phyloP scores from a whole-genome alignment of 2,888 invertebrate species.

The Hoplodrina blanda region DNA sequence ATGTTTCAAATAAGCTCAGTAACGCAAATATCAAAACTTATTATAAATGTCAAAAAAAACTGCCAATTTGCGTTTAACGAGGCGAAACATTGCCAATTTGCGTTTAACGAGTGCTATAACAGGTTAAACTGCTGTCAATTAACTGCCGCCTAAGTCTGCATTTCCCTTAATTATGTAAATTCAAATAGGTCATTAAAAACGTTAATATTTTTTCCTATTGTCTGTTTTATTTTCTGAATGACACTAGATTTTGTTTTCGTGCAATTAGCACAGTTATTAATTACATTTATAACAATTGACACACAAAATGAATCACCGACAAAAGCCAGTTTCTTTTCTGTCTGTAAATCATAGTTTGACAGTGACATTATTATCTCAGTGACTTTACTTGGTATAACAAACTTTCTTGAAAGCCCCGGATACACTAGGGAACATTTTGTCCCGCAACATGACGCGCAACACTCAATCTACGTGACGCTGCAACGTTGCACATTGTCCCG shows the following conservation, averaged over 20 bases:
- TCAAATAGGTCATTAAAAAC: conserved; percentile 7
- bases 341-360: conserved; percentile 2
- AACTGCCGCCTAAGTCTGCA: conserved; percentile 9
- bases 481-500: no score
- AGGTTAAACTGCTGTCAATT: not conserved
- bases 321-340: not conserved
- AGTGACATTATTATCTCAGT: not conserved
- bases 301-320: not conserved
- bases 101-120: conserved; percentile 5
- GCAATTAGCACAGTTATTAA: conserved; percentile 10
- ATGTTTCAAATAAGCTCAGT: conserved; percentile 22
- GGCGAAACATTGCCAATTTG: not conserved
- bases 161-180: conserved; percentile 34
- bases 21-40: not conserved
- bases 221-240: conserved; percentile 26
- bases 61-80: not conserved
- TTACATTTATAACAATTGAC: conserved; percentile 15
- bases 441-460: no score
- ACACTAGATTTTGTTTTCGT: conserved; percentile 26
- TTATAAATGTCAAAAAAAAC: conserved; percentile 19
- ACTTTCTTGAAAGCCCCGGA: no score
- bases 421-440: no score
- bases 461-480: no score
- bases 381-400: not conserved
- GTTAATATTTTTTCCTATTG: conserved; percentile 21